Conservation (phyloP, 2,113 vertebrate species). For the Sisor rabdophorus region DNA sequence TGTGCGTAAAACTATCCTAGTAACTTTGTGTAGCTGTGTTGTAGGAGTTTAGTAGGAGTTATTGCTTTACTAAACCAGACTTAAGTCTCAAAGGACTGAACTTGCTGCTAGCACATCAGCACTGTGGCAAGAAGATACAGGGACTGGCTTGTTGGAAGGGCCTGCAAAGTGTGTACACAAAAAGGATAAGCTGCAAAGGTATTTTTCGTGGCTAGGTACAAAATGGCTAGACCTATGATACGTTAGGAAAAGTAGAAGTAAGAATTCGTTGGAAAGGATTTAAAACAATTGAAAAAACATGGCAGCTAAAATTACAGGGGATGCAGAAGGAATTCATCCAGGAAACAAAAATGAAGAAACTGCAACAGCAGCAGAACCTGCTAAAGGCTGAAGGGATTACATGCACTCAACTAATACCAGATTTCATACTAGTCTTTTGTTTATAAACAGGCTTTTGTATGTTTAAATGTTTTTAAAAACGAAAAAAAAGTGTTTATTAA, state of each 20-base stretch:
- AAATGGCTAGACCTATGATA: not conserved
- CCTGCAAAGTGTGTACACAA: not conserved
- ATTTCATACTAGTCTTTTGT: not conserved
- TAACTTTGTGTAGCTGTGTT: no score
- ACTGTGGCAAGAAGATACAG: not conserved
- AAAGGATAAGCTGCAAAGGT: not conserved
- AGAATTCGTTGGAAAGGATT: no score
- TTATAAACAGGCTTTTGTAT: not conserved
- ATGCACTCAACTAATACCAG: not conserved
- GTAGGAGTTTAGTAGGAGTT: not conserved
- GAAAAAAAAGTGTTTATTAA: not conserved
- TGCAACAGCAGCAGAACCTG: constrained; percentile 33
- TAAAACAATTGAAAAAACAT: not conserved
- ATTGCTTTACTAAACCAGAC: not conserved
- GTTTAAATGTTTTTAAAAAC: not conserved
- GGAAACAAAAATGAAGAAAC: constrained; percentile 11
- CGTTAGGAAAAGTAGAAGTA: not conserved
- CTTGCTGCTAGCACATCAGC: not conserved
- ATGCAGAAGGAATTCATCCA: not conserved
- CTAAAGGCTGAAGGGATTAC: constrained; percentile 44
- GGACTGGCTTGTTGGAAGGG: not conserved
- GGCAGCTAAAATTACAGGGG: constrained; percentile 11
- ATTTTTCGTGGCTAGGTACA: not conserved
- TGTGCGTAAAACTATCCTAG: no score
- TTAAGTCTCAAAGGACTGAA: not conserved